These are phyloP conservation scores for Gobius niger DNA, from an alignment of 2,113 vertebrate genomes.

Conservation along the genomic window DNA sequence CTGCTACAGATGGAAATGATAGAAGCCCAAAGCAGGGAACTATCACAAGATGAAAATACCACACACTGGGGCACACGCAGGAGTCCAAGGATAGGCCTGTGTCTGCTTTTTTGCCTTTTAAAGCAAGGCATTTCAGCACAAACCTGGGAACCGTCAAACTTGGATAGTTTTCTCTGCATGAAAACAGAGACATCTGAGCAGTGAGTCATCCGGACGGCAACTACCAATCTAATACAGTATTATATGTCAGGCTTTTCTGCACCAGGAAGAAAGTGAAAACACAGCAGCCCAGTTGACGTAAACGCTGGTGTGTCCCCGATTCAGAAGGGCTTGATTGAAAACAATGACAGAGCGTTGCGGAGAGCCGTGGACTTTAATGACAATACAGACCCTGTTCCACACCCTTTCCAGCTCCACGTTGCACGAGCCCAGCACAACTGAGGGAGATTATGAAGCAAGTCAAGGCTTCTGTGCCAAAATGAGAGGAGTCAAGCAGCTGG, in stretches of 20 bases:
- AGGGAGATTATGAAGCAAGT: no score
- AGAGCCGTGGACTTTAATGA: neutral
- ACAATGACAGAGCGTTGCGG: slow-evolving; percentile 21
- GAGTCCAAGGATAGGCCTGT: slow-evolving; percentile 46
- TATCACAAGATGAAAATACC: slow-evolving; percentile 54
- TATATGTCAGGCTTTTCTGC: slow-evolving; percentile 35
- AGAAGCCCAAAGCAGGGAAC: slow-evolving; percentile 32
- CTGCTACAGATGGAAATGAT: slow-evolving; percentile 48
- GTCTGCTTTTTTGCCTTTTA: slow-evolving; percentile 72
- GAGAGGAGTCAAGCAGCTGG: no score
- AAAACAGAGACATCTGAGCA: slow-evolving; percentile 52
- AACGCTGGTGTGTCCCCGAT: slow-evolving; percentile 30
- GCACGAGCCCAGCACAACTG: no score
- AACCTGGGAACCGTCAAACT: slow-evolving; percentile 72
- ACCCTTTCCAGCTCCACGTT: no score
- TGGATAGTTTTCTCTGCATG: slow-evolving; percentile 61
- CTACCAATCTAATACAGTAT: slow-evolving; percentile 45
- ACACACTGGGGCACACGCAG: slow-evolving; percentile 41
- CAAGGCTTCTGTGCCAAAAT: no score
- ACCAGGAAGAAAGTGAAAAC: slow-evolving; percentile 29
- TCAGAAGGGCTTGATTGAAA: slow-evolving; percentile 28
- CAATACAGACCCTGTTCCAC: neutral
- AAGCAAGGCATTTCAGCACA: slow-evolving; percentile 71
- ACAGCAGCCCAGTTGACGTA: slow-evolving; percentile 12
- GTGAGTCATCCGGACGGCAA: slow-evolving; percentile 55